A percentile compares a stretch with the other conserved stretches of the same genome.
These are phyloP conservation scores for Gnathochromis pfefferi DNA, from an alignment of 2,113 vertebrate species.

Conservation along the genomic window DNA sequence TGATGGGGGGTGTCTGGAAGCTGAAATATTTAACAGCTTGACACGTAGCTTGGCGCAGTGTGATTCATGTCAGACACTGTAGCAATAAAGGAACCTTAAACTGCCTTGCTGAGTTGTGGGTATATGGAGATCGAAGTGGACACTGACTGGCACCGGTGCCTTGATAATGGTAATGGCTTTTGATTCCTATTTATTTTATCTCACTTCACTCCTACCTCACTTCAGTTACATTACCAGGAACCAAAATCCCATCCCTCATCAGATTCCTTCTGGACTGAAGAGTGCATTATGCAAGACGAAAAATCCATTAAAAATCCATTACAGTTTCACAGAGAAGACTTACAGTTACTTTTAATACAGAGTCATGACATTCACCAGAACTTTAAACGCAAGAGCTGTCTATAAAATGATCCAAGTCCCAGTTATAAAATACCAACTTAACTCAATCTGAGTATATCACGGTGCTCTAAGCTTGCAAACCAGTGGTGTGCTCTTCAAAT, in stretches of 20 bases:
- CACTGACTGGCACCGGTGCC: not conserved
- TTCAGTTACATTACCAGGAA: slow-evolving; percentile 11
- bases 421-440: not conserved
- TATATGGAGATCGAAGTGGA: not conserved
- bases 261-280: not conserved
- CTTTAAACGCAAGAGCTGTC: not conserved
- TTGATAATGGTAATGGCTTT: not conserved
- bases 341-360: not conserved
- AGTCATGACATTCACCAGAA: not conserved
- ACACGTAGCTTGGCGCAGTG: slow-evolving; percentile 2
- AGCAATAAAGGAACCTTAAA: not conserved
- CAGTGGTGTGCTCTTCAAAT: not conserved
- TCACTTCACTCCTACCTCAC: not conserved
- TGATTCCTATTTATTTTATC: not conserved
- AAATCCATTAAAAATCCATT: slow-evolving; percentile 21
- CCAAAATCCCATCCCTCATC: not conserved
- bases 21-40: slow-evolving; percentile 46
- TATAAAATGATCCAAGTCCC: not conserved
- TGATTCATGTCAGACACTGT: slow-evolving; percentile 23
- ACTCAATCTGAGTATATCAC: not conserved
- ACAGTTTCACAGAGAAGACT: not conserved
- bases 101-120: not conserved
- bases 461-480: not conserved
- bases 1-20: slow-evolving; percentile 5
- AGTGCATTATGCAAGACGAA: not conserved